phyloP scores from a whole-genome alignment of 2,113 vertebrate genomes.

The Aptenodytes patagonicus region DNA sequence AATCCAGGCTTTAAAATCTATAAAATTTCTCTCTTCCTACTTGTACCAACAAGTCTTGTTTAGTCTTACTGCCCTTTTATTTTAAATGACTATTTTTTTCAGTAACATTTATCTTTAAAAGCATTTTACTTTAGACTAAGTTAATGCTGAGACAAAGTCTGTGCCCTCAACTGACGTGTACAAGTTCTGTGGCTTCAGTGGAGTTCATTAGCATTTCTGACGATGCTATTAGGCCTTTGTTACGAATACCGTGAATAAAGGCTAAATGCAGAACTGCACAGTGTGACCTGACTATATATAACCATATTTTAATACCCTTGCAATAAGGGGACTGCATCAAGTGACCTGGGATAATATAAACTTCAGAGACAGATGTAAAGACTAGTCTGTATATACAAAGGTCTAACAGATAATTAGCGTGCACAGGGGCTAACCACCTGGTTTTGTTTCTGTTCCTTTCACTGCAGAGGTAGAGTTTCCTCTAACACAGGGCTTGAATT shows the following conservation, averaged over 20 bases:
- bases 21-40: background rate
- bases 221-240: background rate
- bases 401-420: background rate
- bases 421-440: background rate
- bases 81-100: background rate
- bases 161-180: background rate
- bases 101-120: background rate
- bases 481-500: background rate
- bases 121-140: background rate
- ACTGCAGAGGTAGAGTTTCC: background rate
- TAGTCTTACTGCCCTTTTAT: background rate
- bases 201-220: background rate
- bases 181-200: background rate
- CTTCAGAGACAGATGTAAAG: background rate
- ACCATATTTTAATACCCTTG: background rate
- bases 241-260: background rate
- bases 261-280: background rate
- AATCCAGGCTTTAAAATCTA: background rate
- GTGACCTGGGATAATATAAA: background rate
- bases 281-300: background rate
- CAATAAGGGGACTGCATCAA: background rate
- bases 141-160: background rate
- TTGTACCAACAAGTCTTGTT: background rate
- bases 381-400: background rate
- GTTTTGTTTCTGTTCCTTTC: background rate